A percentile compares a stretch with the other conserved stretches of the same genome.
Conservation (phyloP, 1,140 invertebrate genomes). For the Pollicipes pollicipes region DNA sequence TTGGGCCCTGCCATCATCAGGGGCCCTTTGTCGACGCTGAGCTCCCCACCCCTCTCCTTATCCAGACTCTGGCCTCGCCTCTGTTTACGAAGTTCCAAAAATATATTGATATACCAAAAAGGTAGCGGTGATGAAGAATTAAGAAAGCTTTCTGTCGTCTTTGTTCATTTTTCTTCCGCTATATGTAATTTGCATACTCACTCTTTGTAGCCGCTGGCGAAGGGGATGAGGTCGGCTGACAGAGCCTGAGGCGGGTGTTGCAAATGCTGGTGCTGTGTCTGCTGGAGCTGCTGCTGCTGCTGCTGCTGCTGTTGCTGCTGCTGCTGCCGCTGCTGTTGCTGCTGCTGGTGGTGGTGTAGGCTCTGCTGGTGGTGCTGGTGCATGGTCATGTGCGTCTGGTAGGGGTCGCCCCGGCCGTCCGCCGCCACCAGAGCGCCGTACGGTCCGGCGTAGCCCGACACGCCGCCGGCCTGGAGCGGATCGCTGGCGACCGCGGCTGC, state of each 20-base stretch:
- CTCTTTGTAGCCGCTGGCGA: not conserved
- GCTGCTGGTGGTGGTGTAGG: constrained; percentile 24
- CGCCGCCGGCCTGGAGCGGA: too few species aligned
- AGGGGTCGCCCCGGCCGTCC: not conserved
- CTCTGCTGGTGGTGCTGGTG: not conserved
- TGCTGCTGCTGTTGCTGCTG: constrained; percentile 27
- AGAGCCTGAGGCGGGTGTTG: not conserved
- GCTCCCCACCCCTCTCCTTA: too few species aligned
- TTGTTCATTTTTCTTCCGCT: too few species aligned
- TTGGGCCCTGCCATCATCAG: too few species aligned
- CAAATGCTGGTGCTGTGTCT: not conserved
- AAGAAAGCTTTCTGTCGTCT: too few species aligned
- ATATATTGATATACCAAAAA: too few species aligned
- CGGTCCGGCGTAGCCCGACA: not conserved
- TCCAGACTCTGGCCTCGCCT: too few species aligned
- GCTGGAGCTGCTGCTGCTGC: not conserved
- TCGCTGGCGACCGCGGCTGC: too few species aligned
- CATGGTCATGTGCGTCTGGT: not conserved
- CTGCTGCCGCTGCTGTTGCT: constrained; percentile 22
- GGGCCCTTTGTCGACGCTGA: too few species aligned
- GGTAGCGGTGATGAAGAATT: too few species aligned
- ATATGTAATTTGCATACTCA: too few species aligned
- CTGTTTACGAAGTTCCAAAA: too few species aligned
- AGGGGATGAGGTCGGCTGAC: not conserved
- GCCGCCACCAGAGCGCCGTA: not conserved